Evolutionary conservation across 1,140 invertebrate species (phyloP).

Genomic region (Streblospio benedicti): DNA sequence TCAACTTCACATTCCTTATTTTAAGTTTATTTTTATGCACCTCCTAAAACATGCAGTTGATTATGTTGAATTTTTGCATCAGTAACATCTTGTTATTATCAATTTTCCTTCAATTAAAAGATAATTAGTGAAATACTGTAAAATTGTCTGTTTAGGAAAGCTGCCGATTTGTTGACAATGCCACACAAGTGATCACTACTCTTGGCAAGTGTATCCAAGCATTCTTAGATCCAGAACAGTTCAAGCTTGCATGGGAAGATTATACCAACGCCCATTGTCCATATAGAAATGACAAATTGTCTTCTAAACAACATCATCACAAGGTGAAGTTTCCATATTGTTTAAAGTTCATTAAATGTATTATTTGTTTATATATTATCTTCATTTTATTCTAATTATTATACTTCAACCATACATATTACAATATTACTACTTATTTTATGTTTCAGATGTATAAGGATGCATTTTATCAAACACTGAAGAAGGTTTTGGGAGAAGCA

Average conservation of each 20-base stretch:
- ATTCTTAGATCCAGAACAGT: slow-evolving; percentile 32
- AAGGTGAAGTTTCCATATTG: slow-evolving; percentile 63
- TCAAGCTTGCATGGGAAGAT: slow-evolving; percentile 31
- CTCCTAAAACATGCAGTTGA: too few relatives aligned
- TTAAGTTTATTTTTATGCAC: too few relatives aligned
- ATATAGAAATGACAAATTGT: slow-evolving; percentile 34
- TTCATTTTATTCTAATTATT: too few relatives aligned
- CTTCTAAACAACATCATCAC: slow-evolving; percentile 66
- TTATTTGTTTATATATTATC: not conserved
- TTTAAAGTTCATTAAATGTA: slow-evolving; percentile 1
- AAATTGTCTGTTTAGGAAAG: slow-evolving; percentile 37
- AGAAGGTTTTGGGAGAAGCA: slow-evolving; percentile 24
- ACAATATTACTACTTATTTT: too few relatives aligned
- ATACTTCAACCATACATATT: too few relatives aligned
- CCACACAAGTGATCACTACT: slow-evolving; percentile 33
- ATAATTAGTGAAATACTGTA: not conserved
- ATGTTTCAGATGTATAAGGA: slow-evolving; percentile 37
- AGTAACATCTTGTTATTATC: too few relatives aligned
- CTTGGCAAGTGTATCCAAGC: slow-evolving; percentile 39
- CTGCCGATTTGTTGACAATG: slow-evolving; percentile 43
- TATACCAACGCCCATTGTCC: slow-evolving; percentile 35
- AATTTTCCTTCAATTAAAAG: not conserved
- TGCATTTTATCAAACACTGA: slow-evolving; percentile 36
- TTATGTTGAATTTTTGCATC: too few relatives aligned
- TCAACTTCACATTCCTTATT: slow-evolving; percentile 1